Evolutionary conservation across 2,797 vertebrate species (phyloP).

Genomic region (Delichon dasypus): DNA sequence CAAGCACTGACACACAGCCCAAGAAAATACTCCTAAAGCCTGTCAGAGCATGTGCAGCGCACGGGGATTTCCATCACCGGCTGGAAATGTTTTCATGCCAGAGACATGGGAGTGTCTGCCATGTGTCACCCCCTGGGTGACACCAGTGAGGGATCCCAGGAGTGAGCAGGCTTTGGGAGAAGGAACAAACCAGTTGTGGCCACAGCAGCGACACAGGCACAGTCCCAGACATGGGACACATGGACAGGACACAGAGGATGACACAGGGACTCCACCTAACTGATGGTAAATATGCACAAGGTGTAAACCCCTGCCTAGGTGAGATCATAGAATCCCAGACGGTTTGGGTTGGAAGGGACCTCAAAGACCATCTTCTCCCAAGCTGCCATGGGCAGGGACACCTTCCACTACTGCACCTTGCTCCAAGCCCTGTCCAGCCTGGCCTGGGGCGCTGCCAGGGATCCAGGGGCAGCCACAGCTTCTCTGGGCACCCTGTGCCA

Average conservation of each 20-base stretch:
- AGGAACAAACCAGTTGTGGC: not conserved
- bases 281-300: not conserved
- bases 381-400: not conserved
- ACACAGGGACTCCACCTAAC: not conserved
- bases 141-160: not conserved
- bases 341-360: not conserved
- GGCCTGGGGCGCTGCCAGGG: not conserved
- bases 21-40: not conserved
- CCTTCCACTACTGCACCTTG: accelerated
- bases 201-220: not conserved
- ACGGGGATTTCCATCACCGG: not conserved
- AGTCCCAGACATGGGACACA: not conserved
- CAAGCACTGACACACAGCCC: not conserved
- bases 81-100: not conserved
- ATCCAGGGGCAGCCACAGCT: not conserved
- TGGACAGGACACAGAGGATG: not conserved
- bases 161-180: not conserved
- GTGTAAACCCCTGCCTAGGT: not conserved
- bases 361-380: not conserved
- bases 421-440: not conserved
- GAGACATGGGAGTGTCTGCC: accelerated
- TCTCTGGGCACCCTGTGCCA: not conserved
- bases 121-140: not conserved
- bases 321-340: not conserved
- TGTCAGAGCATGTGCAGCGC: not conserved